Conservation (phyloP, 2,113 vertebrate species). For the Pyxicephalus adspersus region DNA sequence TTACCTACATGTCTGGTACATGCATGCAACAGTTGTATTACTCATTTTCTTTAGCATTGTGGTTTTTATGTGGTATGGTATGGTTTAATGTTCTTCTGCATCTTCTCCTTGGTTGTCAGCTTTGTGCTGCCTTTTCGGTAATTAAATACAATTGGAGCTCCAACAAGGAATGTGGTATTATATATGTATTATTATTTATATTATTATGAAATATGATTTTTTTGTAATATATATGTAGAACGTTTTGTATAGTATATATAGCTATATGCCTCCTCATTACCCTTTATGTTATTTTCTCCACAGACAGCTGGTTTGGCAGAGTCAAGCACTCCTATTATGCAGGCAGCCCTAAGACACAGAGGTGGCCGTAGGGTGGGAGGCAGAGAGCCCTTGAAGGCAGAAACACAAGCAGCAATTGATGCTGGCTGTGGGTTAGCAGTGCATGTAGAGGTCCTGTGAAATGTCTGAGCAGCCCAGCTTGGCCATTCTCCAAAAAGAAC, state of each 20-base stretch:
- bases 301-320: constrained; percentile 65
- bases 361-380: constrained; percentile 43
- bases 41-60: too few relatives aligned
- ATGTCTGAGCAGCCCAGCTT: constrained; percentile 63
- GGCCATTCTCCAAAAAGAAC: constrained; percentile 69
- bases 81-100: too few relatives aligned
- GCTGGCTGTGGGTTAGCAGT: constrained; percentile 63
- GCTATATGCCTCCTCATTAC: not conserved
- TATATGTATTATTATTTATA: not conserved
- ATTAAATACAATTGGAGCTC: too few relatives aligned
- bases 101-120: too few relatives aligned
- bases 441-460: constrained; percentile 77
- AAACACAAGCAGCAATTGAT: constrained; percentile 27
- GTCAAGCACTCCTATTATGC: not conserved
- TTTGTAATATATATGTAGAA: not conserved
- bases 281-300: constrained; percentile 58
- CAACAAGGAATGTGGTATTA: too few relatives aligned
- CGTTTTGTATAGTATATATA: not conserved
- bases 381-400: constrained; percentile 43
- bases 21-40: too few relatives aligned
- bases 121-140: too few relatives aligned
- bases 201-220: not conserved
- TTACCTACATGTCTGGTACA: too few relatives aligned
- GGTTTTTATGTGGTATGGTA: too few relatives aligned
- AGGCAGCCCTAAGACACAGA: constrained; percentile 18